Percentiles rank a stretch among this genome's conserved stretches.
These are phyloP conservation scores for Drosophila aff. DNA, from an alignment of 1,140 invertebrate genomes.

Conservation along the genomic window DNA sequence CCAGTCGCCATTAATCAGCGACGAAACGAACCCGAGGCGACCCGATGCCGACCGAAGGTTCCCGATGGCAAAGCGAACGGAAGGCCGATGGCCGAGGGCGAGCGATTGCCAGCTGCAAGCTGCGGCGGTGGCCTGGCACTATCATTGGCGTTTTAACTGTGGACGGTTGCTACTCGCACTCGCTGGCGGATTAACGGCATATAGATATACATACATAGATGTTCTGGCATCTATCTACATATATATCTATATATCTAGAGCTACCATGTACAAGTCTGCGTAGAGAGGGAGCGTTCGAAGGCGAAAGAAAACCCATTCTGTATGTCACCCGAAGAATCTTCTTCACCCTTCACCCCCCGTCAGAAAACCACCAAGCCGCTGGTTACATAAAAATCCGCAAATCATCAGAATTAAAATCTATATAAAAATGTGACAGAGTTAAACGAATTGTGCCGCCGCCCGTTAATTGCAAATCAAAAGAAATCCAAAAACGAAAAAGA, in stretches of 20 bases:
- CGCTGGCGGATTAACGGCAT: slow-evolving; percentile 80
- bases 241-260: slow-evolving; percentile 47
- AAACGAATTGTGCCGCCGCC: slow-evolving; percentile 17
- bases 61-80: slow-evolving; percentile 20
- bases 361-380: slow-evolving; percentile 29
- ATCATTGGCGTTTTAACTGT: slow-evolving; percentile 85
- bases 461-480: slow-evolving; percentile 12
- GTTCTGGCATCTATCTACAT: slow-evolving; percentile 43
- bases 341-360: slow-evolving; percentile 1
- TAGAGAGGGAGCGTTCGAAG: slow-evolving; percentile 54
- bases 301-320: slow-evolving; percentile 58
- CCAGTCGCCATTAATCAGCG: slow-evolving; percentile 5
- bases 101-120: slow-evolving; percentile 52
- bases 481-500: background rate
- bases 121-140: slow-evolving; percentile 62
- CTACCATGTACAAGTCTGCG: slow-evolving; percentile 66
- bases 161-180: slow-evolving; percentile 84
- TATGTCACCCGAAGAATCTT: slow-evolving; percentile 52
- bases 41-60: background rate
- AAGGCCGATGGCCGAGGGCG: slow-evolving; percentile 29
- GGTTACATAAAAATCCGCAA: slow-evolving; percentile 71
- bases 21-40: background rate
- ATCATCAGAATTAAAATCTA: slow-evolving; percentile 33
- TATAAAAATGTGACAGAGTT: slow-evolving; percentile 7
- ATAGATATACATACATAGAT: slow-evolving; percentile 61